Evolutionary conservation across 2,797 vertebrate genomes (phyloP).

Genomic region (Malacoraja senta): DNA sequence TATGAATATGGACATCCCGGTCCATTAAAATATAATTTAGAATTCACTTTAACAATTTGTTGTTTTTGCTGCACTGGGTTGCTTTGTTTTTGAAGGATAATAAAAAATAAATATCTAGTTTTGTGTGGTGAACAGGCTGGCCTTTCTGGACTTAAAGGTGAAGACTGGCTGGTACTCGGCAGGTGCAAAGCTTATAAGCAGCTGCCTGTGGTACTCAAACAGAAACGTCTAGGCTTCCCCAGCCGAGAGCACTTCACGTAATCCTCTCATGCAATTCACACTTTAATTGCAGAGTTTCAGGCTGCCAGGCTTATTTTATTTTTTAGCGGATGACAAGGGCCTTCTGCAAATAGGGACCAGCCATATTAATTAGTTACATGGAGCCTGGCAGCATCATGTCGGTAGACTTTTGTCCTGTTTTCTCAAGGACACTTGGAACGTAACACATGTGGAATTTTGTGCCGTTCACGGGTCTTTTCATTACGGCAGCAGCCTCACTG

Average conservation of each 20-base stretch:
- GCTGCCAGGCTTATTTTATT: slow-evolving; percentile 60
- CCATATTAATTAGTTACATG: slow-evolving; percentile 63
- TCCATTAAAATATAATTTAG: background rate
- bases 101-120: slow-evolving; percentile 9
- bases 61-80: background rate
- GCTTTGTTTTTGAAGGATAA: background rate
- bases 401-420: slow-evolving; percentile 49
- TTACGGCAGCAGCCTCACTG: slow-evolving; percentile 52
- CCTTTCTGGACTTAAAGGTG: slow-evolving; percentile 63
- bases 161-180: slow-evolving; percentile 70
- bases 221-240: slow-evolving; percentile 60
- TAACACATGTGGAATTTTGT: slow-evolving; percentile 57
- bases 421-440: slow-evolving; percentile 57
- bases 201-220: slow-evolving; percentile 70
- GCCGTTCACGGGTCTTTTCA: slow-evolving; percentile 53
- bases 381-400: slow-evolving; percentile 53
- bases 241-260: slow-evolving; percentile 75
- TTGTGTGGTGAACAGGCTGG: slow-evolving; percentile 45
- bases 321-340: slow-evolving; percentile 57
- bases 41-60: background rate
- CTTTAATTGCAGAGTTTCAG: slow-evolving; percentile 74
- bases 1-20: slow-evolving; percentile 50
- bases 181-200: slow-evolving; percentile 73
- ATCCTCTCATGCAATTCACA: slow-evolving; percentile 78
- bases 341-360: slow-evolving; percentile 58